Conservation (phyloP, 2,113 vertebrate species). For the Sylvilagus bachmani region DNA sequence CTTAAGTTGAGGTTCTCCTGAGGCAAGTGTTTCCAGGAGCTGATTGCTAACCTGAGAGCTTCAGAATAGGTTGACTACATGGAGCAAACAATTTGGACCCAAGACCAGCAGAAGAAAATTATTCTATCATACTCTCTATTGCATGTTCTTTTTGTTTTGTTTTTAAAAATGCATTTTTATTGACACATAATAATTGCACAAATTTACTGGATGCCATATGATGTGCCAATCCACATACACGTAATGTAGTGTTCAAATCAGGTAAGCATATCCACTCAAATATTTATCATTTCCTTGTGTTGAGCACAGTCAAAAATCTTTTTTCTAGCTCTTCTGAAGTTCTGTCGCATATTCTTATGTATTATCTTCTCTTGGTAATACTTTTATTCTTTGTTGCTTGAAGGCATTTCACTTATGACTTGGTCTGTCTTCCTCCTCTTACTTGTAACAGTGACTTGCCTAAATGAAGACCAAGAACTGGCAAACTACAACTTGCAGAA, state of each 20-base stretch:
- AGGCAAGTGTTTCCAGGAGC: not conserved
- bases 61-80: not conserved
- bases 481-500: not conserved
- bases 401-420: not conserved
- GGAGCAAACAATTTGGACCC: not conserved
- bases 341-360: not conserved
- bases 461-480: not conserved
- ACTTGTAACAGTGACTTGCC: not conserved
- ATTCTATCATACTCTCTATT: not conserved
- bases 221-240: too few species aligned
- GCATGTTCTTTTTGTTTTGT: not conserved
- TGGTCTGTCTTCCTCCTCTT: not conserved
- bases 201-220: too few species aligned
- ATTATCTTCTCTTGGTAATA: not conserved
- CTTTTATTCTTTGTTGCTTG: not conserved
- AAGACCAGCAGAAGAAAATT: not conserved
- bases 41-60: not conserved
- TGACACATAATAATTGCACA: too few species aligned
- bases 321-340: too few species aligned
- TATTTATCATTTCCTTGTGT: too few species aligned
- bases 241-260: too few species aligned
- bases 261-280: too few species aligned
- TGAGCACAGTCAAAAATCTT: too few species aligned
- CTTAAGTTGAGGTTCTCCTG: not conserved
- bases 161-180: too few species aligned